Percentiles rank a stretch among this genome's conserved stretches.
These are phyloP conservation scores for Diarsia mendica DNA, from an alignment of 2,888 invertebrate genomes.

Conservation along the genomic window DNA sequence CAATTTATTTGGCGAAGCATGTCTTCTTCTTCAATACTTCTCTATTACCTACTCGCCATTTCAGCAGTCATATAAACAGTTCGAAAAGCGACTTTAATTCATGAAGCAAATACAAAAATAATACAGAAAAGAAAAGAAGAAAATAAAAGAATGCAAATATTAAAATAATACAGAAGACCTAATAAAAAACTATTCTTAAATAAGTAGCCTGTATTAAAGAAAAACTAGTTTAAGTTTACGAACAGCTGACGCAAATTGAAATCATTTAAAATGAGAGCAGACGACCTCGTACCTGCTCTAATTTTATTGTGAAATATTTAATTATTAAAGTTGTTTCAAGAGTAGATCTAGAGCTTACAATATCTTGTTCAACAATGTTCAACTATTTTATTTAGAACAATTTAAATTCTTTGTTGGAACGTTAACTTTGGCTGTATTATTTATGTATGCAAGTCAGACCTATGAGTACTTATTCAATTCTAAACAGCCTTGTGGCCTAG, in stretches of 20 bases:
- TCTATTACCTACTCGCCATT: no score
- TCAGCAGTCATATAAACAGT: no score
- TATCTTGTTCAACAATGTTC: not conserved
- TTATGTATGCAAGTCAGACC: not conserved
- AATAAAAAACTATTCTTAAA: not conserved
- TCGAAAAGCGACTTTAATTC: not conserved
- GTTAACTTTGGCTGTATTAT: not conserved
- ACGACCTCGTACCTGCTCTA: not conserved
- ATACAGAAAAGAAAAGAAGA: no score
- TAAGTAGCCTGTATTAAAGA: not conserved
- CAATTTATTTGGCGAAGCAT: no score
- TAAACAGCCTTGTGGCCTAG: not conserved
- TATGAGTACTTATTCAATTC: not conserved
- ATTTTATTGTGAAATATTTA: constrained; percentile 24
- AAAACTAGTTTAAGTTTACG: not conserved
- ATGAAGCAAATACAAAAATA: not conserved
- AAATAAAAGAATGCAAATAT: no score
- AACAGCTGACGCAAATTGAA: constrained; percentile 11
- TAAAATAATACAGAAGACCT: not conserved
- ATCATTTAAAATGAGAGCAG: constrained; percentile 10
- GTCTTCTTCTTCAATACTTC: no score
- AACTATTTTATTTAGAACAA: not conserved
- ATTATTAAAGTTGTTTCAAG: constrained; percentile 7
- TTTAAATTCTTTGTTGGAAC: not conserved
- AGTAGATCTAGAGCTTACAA: not conserved